A percentile compares a stretch with the other conserved stretches of the same genome.
These are phyloP conservation scores for Poecile atricapillus DNA, from an alignment of 2,113 vertebrate genomes.

Conservation along the genomic window DNA sequence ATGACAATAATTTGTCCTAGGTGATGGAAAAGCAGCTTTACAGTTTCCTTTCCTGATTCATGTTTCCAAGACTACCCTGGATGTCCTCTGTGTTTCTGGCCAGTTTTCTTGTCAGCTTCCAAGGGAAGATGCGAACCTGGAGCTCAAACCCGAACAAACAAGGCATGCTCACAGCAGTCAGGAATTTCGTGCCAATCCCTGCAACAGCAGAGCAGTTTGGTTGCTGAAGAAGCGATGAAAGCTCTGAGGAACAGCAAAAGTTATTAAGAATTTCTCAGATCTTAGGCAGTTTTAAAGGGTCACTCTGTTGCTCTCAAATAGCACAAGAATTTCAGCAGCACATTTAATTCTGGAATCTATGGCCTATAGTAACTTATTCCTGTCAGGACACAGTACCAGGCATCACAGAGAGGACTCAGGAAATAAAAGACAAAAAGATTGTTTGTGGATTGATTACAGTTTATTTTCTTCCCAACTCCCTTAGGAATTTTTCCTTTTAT, in stretches of 20 bases:
- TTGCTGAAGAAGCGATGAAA: not conserved
- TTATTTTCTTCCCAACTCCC: not conserved
- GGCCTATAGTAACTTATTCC: not conserved
- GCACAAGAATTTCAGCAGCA: not conserved
- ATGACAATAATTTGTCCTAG: not conserved
- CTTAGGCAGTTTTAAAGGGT: not conserved
- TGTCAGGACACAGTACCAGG: not conserved
- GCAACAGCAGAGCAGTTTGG: not conserved
- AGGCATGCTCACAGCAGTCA: fast-evolving
- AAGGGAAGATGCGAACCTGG: not conserved
- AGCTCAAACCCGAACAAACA: not conserved
- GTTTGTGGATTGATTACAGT: not conserved
- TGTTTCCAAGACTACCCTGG: not conserved
- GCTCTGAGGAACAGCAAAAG: not conserved
- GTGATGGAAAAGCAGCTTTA: not conserved
- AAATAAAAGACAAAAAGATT: not conserved
- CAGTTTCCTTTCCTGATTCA: not conserved
- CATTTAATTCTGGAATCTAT: not conserved
- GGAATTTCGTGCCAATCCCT: not conserved
- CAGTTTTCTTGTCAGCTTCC: not conserved
- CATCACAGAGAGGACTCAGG: not conserved
- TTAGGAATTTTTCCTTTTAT: not conserved
- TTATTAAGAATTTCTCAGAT: not conserved
- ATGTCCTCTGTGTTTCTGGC: not conserved
- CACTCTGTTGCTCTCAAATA: not conserved